These are phyloP conservation scores for Pygathrix nemaeus DNA, from an alignment of 2,113 vertebrate genomes.

Conservation along the genomic window DNA sequence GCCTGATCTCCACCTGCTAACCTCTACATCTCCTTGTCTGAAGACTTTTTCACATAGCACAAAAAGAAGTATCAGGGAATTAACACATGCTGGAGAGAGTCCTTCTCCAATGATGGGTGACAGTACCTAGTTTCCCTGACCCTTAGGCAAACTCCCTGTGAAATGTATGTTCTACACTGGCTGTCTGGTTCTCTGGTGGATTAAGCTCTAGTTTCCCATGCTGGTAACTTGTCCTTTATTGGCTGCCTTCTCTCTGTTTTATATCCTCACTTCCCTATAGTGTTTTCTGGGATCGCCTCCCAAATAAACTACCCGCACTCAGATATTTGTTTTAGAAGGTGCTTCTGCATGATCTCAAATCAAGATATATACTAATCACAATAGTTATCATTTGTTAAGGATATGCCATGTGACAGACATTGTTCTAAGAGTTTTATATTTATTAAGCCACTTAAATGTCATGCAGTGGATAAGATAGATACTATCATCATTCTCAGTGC, in stretches of 20 bases:
- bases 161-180: neutral
- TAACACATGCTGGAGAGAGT: neutral
- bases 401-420: neutral
- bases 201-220: neutral
- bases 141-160: neutral
- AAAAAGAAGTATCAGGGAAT: neutral
- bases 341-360: neutral
- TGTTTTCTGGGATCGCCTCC: neutral
- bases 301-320: neutral
- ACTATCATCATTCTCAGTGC: neutral
- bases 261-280: neutral
- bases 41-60: neutral
- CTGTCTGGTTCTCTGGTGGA: neutral
- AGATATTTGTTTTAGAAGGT: neutral
- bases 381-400: neutral
- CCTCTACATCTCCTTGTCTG: neutral
- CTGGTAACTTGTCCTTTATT: neutral
- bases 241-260: neutral
- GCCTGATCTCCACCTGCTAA: neutral
- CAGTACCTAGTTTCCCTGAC: neutral
- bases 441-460: neutral
- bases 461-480: neutral
- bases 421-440: neutral
- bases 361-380: neutral
- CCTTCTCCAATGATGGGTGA: neutral